Percentiles rank a stretch among this genome's conserved stretches.
Conservation (phyloP, 1,140 invertebrate species). For the Papilio machaon region DNA sequence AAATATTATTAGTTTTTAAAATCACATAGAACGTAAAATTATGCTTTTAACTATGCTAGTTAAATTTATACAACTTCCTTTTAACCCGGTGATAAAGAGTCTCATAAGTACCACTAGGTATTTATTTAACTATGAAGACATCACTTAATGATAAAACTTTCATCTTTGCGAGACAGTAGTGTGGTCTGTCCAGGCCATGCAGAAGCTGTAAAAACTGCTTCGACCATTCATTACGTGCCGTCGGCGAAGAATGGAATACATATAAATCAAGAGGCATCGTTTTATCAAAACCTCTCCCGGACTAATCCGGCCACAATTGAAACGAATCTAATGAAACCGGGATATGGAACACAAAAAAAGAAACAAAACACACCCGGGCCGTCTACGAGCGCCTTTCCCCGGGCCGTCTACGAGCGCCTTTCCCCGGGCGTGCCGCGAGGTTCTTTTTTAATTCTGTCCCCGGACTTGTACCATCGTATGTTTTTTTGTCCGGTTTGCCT, state of each 20-base stretch:
- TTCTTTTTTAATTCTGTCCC: slow-evolving; percentile 76
- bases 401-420: slow-evolving; percentile 75
- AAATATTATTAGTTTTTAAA: background rate
- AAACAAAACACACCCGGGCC: slow-evolving; percentile 68
- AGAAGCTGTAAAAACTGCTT: slow-evolving; percentile 56
- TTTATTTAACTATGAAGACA: background rate
- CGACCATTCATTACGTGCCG: slow-evolving; percentile 67
- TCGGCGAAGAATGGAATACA: slow-evolving; percentile 59
- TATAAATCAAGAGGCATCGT: slow-evolving; percentile 76
- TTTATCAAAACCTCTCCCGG: slow-evolving; percentile 75
- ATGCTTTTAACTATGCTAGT: background rate
- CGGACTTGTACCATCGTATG: slow-evolving; percentile 55
- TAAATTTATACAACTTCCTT: too few relatives aligned
- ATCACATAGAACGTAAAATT: background rate
- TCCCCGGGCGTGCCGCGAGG: slow-evolving; percentile 65
- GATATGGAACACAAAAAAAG: slow-evolving; percentile 55
- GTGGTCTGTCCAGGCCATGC: background rate
- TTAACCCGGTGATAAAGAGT: too few relatives aligned
- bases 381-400: too few relatives aligned
- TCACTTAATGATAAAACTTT: too few relatives aligned
- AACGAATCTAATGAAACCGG: slow-evolving; percentile 78
- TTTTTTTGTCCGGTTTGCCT: slow-evolving; percentile 64
- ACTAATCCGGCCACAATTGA: slow-evolving; percentile 77
- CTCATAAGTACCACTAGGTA: background rate
- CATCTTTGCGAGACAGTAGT: background rate